These are phyloP conservation scores for Esperia sulphurella DNA, from an alignment of 2,888 invertebrate species.

Conservation along the genomic window DNA sequence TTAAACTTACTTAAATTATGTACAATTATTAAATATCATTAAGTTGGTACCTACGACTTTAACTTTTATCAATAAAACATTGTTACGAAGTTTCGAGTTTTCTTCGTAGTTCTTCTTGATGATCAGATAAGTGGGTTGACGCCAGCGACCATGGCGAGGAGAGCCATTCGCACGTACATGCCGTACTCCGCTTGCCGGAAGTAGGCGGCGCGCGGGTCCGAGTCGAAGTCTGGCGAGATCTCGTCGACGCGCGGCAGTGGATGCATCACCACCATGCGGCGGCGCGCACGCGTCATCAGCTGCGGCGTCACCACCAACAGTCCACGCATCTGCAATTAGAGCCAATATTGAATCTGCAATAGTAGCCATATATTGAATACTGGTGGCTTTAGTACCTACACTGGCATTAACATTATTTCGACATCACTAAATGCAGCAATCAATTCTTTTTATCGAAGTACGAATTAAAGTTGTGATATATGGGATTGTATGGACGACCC, in stretches of 20 bases:
- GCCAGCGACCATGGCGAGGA: conserved; percentile 94
- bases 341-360: too few species aligned
- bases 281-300: conserved; percentile 95
- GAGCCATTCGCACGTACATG: conserved; percentile 98
- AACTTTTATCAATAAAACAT: not conserved
- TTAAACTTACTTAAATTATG: too few species aligned
- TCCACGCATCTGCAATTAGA: conserved; percentile 87
- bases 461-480: too few species aligned
- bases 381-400: too few species aligned
- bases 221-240: conserved; percentile 96
- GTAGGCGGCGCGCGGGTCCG: conserved; percentile 97
- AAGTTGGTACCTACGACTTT: too few species aligned
- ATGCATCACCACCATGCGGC: conserved; percentile 97
- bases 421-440: too few species aligned
- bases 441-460: too few species aligned
- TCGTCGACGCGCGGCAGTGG: conserved; percentile 97
- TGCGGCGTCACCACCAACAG: conserved; percentile 95
- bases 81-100: not conserved
- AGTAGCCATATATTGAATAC: not conserved
- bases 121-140: conserved; percentile 58
- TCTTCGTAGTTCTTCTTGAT: too few species aligned
- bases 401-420: too few species aligned
- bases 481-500: too few species aligned
- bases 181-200: conserved; percentile 99
- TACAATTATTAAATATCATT: too few species aligned